Percentiles rank a stretch among this genome's conserved stretches.
phyloP scores from a whole-genome alignment of 2,888 invertebrate species.

The Blomia tropicalis region DNA sequence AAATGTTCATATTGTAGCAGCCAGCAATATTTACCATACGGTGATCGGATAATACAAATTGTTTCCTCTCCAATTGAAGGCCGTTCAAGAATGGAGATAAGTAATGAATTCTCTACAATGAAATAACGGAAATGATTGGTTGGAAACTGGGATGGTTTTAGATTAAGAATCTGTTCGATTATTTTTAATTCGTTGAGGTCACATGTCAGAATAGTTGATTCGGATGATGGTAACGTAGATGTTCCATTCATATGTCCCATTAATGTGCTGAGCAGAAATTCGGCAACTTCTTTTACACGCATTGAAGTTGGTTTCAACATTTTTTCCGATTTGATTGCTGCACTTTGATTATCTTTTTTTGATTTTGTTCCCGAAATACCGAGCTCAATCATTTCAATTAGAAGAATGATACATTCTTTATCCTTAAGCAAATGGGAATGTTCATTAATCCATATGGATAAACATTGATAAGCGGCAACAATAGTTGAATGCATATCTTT shows the following conservation, averaged over 20 bases:
- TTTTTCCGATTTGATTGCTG: conserved; percentile 77
- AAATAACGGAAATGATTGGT: conserved; percentile 59
- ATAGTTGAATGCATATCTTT: conserved; percentile 78
- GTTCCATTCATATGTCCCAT: conserved; percentile 40
- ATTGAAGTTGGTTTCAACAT: conserved; percentile 91
- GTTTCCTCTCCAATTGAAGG: conserved; percentile 13
- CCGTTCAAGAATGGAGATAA: conserved; percentile 69
- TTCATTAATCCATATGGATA: conserved; percentile 67
- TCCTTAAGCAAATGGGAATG: conserved; percentile 78
- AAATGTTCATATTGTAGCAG: conserved; percentile 50
- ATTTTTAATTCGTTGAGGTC: conserved; percentile 65
- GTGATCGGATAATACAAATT: conserved; percentile 55
- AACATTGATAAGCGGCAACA: conserved; percentile 48
- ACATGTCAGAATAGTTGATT: conserved; percentile 54
- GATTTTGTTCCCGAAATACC: conserved; percentile 89
- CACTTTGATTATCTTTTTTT: conserved; percentile 32
- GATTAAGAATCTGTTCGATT: conserved; percentile 37
- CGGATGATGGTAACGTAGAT: conserved; percentile 54
- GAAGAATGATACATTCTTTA: conserved; percentile 74
- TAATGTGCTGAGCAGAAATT: conserved; percentile 42
- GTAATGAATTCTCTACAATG: conserved; percentile 71
- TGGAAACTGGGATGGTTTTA: conserved; percentile 42
- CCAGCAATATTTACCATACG: conserved; percentile 90
- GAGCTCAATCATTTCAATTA: conserved; percentile 88
- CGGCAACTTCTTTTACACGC: conserved; percentile 92